Percentiles rank a stretch among this genome's conserved stretches.
phyloP scores from a whole-genome alignment of 35 echinoderm and acorn worm genomes.

The Hemicentrotus pulcherrimus region DNA sequence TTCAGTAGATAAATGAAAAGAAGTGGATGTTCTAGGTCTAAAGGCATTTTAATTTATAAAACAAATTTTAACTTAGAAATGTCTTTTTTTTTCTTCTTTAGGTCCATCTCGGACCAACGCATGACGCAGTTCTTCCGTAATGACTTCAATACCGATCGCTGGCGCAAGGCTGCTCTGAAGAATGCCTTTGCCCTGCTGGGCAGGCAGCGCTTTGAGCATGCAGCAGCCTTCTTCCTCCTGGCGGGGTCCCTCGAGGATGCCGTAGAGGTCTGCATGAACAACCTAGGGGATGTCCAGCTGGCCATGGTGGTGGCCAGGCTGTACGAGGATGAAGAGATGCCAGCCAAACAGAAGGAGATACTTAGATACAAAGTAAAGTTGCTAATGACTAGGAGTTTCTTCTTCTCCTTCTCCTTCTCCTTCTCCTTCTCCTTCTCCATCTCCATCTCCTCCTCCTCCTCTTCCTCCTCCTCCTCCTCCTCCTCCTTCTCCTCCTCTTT shows the following conservation, averaged over 20 bases:
- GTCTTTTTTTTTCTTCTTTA: neutral
- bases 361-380: slow-evolving; percentile 50
- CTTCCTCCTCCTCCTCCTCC: neutral
- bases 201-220: slow-evolving; percentile 92
- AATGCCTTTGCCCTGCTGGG: slow-evolving; percentile 95
- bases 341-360: slow-evolving; percentile 78
- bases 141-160: slow-evolving; percentile 88
- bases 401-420: slow-evolving; percentile 23
- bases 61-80: no score
- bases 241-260: slow-evolving; percentile 96
- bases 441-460: neutral
- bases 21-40: neutral
- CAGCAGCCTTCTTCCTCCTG: slow-evolving; percentile 96
- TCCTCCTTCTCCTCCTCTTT: neutral
- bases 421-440: neutral
- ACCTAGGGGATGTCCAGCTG: slow-evolving; percentile 87
- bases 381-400: neutral
- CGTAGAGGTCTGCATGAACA: slow-evolving; percentile 85
- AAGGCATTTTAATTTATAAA: no score
- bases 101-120: slow-evolving; percentile 72
- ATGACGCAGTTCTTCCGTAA: slow-evolving; percentile 95
- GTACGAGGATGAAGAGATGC: slow-evolving; percentile 93
- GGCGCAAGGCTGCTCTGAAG: slow-evolving; percentile 96
- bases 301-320: slow-evolving; percentile 91
- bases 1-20: neutral